Percentiles rank a stretch among this genome's conserved stretches.
Evolutionary conservation across 2,888 invertebrate genomes (phyloP).

Genomic region (Amblyteles armatorius): DNA sequence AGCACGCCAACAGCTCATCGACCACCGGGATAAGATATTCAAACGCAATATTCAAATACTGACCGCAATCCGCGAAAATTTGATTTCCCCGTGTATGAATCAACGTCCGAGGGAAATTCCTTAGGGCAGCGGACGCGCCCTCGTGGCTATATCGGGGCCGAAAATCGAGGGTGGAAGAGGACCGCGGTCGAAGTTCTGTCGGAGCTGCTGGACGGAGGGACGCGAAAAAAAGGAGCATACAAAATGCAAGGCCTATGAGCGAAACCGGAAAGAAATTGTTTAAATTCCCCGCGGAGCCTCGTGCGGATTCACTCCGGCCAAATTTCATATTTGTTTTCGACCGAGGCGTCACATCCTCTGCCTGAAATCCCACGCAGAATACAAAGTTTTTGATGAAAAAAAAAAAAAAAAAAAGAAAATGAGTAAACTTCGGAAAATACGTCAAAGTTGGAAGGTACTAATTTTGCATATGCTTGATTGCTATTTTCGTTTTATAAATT

Average conservation of each 20-base stretch:
- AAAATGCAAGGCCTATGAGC: constrained; percentile 68
- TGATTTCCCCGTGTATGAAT: constrained; percentile 78
- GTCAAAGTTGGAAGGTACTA: background rate
- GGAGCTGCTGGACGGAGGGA: constrained; percentile 43
- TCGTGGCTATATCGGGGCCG: constrained; percentile 64
- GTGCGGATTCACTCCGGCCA: constrained; percentile 39
- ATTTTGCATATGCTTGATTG: background rate
- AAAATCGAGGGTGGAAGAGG: constrained; percentile 64
- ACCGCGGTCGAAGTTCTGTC: constrained; percentile 52
- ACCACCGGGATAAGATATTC: constrained; percentile 76
- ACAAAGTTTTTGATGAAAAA: background rate
- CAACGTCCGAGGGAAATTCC: constrained; percentile 72
- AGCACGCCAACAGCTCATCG: constrained; percentile 47
- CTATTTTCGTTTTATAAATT: background rate
- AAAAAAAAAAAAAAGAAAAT: constrained; percentile 1
- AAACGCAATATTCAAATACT: constrained; percentile 81
- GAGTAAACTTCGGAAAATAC: background rate
- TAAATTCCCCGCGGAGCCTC: constrained; percentile 24
- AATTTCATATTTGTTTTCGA: constrained; percentile 38
- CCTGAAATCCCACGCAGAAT: constrained; percentile 6
- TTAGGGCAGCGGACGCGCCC: constrained; percentile 61
- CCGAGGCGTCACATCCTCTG: background rate
- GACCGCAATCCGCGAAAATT: constrained; percentile 77
- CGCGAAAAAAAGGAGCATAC: constrained; percentile 47
- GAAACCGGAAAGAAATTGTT: constrained; percentile 51